These are phyloP conservation scores for Pontoporia blainvillei DNA, from an alignment of 2,113 vertebrate species.

Conservation along the genomic window DNA sequence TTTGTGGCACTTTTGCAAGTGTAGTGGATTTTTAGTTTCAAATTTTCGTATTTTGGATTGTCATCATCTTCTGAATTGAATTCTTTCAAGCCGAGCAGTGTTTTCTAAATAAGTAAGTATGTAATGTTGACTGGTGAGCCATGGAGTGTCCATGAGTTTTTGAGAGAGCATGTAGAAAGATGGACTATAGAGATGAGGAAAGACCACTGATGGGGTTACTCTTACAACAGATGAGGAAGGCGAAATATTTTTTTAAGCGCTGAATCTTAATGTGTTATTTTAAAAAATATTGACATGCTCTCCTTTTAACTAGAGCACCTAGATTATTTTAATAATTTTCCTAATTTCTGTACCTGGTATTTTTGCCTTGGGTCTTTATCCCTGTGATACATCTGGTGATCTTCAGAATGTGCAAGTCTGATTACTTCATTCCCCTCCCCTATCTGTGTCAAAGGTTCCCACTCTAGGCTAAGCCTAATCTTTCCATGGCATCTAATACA, in stretches of 20 bases:
- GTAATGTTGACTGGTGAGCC: background rate
- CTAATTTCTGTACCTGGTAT: background rate
- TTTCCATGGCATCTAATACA: rapidly evolving
- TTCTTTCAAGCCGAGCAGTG: background rate
- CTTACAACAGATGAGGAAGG: background rate
- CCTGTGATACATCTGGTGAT: background rate
- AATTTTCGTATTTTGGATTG: background rate
- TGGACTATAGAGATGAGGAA: background rate
- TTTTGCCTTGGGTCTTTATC: background rate
- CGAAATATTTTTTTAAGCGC: background rate
- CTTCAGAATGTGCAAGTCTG: background rate
- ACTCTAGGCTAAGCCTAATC: background rate
- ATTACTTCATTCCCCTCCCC: background rate
- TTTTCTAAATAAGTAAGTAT: background rate
- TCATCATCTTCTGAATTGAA: conserved; percentile 6
- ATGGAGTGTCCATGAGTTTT: background rate
- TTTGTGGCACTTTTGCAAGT: background rate
- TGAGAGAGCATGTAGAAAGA: background rate
- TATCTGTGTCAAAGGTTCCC: background rate
- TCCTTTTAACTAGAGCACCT: background rate
- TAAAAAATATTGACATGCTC: background rate
- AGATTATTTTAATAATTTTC: background rate
- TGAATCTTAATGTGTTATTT: background rate
- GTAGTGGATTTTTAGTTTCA: background rate
- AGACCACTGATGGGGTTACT: background rate